phyloP scores from a whole-genome alignment of 2,888 invertebrate species.

The Tiliacea citrago region DNA sequence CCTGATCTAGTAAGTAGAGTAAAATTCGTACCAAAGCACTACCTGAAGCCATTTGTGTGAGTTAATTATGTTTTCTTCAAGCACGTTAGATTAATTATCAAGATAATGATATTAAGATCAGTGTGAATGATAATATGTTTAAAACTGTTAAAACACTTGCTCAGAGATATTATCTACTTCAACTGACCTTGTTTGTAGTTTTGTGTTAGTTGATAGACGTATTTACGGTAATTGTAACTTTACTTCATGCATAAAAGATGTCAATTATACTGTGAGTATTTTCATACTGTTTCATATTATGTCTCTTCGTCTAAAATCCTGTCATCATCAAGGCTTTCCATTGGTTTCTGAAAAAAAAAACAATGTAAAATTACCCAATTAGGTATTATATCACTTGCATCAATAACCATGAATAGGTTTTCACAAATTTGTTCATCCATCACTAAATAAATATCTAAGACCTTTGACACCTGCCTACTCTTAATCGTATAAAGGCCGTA shows the following conservation, averaged over 20 bases:
- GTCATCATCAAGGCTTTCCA: no score
- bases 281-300: not conserved
- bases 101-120: constrained; percentile 13
- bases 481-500: not conserved
- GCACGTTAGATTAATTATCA: constrained; percentile 1
- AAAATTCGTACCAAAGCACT: constrained; percentile 20
- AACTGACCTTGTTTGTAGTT: constrained; percentile 15
- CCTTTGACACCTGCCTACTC: not conserved
- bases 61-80: constrained; percentile 15
- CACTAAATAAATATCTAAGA: not conserved
- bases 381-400: not conserved
- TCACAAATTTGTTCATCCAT: not conserved
- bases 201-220: not conserved
- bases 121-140: constrained; percentile 8
- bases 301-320: not conserved
- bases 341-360: not conserved
- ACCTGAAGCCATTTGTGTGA: not conserved
- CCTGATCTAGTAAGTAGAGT: constrained; percentile 51
- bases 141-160: constrained; percentile 8
- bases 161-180: constrained; percentile 19
- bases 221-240: constrained; percentile 4
- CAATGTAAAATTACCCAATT: no score
- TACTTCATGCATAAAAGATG: not conserved
- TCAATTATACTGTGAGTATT: not conserved
- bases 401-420: no score